These are phyloP conservation scores for Myxocyprinus asiaticus DNA, from an alignment of 2,113 vertebrate species.

Conservation along the genomic window DNA sequence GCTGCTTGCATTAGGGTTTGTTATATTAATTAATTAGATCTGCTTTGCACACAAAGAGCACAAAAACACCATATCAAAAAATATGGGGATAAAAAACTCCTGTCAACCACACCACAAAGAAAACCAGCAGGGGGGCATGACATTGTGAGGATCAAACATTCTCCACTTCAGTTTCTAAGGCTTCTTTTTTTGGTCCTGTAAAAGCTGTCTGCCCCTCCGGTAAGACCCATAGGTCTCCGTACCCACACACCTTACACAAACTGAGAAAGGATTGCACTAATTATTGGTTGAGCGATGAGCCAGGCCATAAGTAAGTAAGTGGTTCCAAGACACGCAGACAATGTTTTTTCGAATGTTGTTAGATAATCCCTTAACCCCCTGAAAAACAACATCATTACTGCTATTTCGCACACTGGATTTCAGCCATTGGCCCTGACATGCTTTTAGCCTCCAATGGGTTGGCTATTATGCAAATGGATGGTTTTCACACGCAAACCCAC, in stretches of 20 bases:
- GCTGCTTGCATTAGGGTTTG: slow-evolving; percentile 48
- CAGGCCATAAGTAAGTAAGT: not conserved
- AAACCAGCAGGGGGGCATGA: slow-evolving; percentile 44
- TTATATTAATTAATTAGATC: slow-evolving; percentile 49
- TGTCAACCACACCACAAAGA: slow-evolving; percentile 44
- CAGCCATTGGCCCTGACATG: slow-evolving; percentile 65
- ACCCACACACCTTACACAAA: slow-evolving; percentile 22
- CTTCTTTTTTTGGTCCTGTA: not conserved
- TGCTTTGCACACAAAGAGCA: slow-evolving; percentile 58
- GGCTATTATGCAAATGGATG: slow-evolving; percentile 61
- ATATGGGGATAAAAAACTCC: not conserved
- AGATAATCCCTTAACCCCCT: slow-evolving; percentile 71
- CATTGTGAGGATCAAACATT: slow-evolving; percentile 59
- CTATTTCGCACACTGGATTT: slow-evolving; percentile 60
- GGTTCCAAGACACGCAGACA: slow-evolving; percentile 52
- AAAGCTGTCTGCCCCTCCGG: not conserved
- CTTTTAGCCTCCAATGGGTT: slow-evolving; percentile 55
- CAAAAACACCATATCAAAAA: slow-evolving; percentile 43
- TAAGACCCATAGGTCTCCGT: slow-evolving; percentile 15
- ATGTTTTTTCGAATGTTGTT: slow-evolving; percentile 71
- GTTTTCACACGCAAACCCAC: slow-evolving; percentile 30
- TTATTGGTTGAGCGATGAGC: slow-evolving; percentile 1
- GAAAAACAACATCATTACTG: slow-evolving; percentile 70
- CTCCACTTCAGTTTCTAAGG: slow-evolving; percentile 10
- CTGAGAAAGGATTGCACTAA: slow-evolving; percentile 21